phyloP scores from a whole-genome alignment of 2,797 vertebrate genomes.

The Dryobates pubescens region DNA sequence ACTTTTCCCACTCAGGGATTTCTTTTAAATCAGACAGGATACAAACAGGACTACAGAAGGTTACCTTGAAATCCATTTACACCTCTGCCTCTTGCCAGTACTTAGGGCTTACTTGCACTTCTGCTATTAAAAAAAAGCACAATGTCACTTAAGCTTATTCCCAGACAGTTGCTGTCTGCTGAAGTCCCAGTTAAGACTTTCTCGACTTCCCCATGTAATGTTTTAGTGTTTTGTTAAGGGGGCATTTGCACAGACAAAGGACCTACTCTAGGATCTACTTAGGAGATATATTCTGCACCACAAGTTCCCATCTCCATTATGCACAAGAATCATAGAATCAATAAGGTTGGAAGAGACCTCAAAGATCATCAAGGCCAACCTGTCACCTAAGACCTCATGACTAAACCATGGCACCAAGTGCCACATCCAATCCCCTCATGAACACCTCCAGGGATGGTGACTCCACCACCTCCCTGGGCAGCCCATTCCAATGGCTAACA shows the following conservation, averaged over 20 bases:
- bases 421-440: too few species aligned
- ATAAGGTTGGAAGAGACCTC: too few species aligned
- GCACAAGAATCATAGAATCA: too few species aligned
- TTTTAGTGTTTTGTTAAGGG: background rate
- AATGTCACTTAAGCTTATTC: background rate
- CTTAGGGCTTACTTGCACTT: background rate
- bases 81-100: background rate
- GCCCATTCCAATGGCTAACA: too few species aligned
- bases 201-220: background rate
- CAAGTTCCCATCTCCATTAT: background rate
- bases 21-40: background rate
- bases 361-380: too few species aligned
- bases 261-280: fast-evolving
- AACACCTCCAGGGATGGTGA: too few species aligned
- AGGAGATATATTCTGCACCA: background rate
- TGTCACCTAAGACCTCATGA: too few species aligned
- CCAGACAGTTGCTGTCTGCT: background rate
- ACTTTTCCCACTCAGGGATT: background rate
- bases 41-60: background rate
- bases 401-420: too few species aligned
- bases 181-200: background rate
- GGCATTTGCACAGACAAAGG: background rate
- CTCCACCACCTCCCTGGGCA: too few species aligned
- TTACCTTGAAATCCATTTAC: background rate
- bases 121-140: background rate